Evolutionary conservation across 2,888 invertebrate genomes (phyloP).

Genomic region (Conops quadrifasciatus): DNA sequence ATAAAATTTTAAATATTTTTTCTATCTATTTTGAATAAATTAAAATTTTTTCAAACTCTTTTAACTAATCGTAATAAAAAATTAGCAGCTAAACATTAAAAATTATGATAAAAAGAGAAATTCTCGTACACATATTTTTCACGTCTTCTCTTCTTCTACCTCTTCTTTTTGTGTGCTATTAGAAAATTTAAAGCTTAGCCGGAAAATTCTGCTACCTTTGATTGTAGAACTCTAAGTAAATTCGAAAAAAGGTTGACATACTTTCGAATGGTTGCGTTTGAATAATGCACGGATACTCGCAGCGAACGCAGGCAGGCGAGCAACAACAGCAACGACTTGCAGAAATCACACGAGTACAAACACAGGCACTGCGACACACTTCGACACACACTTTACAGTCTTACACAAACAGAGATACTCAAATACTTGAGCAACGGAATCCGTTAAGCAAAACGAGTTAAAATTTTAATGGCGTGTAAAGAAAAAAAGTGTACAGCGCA

Average conservation of each 20-base stretch:
- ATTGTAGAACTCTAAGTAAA: neutral
- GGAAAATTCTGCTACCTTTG: neutral
- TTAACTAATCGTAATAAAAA: too few relatives aligned
- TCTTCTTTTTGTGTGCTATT: neutral
- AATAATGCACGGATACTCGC: constrained; percentile 9
- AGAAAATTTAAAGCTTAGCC: constrained; percentile 7
- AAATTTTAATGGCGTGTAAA: constrained; percentile 29
- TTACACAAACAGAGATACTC: neutral
- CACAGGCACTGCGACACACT: neutral
- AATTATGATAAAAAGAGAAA: too few relatives aligned
- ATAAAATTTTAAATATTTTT: too few relatives aligned
- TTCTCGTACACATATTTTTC: too few relatives aligned
- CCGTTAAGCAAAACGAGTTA: constrained; percentile 19
- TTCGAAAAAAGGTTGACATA: constrained; percentile 19
- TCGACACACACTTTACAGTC: constrained; percentile 1
- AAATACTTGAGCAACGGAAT: constrained; percentile 3
- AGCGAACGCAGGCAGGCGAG: neutral
- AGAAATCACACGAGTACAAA: too few relatives aligned
- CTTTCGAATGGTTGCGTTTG: constrained; percentile 8
- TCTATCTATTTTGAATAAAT: too few relatives aligned
- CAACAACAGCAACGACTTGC: too few relatives aligned
- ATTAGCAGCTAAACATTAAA: too few relatives aligned
- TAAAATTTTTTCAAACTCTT: too few relatives aligned
- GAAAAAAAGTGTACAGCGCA: neutral
- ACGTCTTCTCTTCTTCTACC: neutral